Percentiles rank a stretch among this genome's conserved stretches.
These are phyloP conservation scores for Toxotes chatareus DNA, from an alignment of 2,113 vertebrate genomes.

Conservation along the genomic window DNA sequence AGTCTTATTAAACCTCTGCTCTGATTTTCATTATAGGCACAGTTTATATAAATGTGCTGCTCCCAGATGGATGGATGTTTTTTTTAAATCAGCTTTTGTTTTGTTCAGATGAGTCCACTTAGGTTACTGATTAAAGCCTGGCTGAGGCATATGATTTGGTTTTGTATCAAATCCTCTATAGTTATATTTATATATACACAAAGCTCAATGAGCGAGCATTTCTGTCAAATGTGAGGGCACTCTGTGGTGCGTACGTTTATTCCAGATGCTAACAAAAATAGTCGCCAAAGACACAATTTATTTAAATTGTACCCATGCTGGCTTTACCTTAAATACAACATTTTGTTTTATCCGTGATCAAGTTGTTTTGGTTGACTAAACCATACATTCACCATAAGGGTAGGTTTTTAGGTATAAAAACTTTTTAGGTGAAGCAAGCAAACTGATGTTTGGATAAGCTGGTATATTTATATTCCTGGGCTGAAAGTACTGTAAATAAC, in stretches of 20 bases:
- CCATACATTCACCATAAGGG: too few species aligned
- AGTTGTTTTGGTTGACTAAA: too few species aligned
- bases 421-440: not conserved
- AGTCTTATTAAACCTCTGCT: too few species aligned
- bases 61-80: not conserved
- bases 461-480: not conserved
- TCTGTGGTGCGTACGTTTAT: too few species aligned
- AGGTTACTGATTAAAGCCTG: not conserved
- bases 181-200: not conserved
- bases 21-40: not conserved
- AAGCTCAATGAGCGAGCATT: not conserved
- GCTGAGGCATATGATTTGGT: not conserved
- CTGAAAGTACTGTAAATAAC: not conserved
- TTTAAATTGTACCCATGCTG: too few species aligned
- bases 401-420: too few species aligned
- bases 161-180: not conserved
- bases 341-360: too few species aligned
- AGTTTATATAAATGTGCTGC: not conserved
- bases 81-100: not conserved
- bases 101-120: not conserved
- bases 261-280: too few species aligned
- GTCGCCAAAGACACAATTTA: too few species aligned
- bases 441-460: not conserved
- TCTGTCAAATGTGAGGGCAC: too few species aligned
- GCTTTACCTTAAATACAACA: too few species aligned